phyloP scores from a whole-genome alignment of 2,797 vertebrate genomes.

The Cossypha heuglini region DNA sequence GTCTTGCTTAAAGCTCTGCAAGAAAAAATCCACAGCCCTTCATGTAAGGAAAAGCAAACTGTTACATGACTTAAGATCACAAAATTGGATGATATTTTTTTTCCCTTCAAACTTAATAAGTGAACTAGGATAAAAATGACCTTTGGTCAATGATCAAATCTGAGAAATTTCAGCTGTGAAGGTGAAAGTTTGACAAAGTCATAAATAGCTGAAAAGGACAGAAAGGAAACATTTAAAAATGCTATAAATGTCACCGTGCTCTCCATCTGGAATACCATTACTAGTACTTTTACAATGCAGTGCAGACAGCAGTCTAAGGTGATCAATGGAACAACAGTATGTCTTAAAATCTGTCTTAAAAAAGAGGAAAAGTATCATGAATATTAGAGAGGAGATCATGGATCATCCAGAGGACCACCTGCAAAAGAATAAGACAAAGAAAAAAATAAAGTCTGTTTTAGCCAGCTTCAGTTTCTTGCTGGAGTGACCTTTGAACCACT shows the following conservation, averaged over 20 bases:
- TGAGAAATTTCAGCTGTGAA: not conserved
- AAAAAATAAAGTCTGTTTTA: slow-evolving; percentile 39
- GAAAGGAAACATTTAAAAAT: not conserved
- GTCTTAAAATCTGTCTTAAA: not conserved
- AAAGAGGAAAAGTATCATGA: slow-evolving; percentile 40
- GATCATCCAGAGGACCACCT: slow-evolving; percentile 7
- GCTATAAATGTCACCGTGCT: not conserved
- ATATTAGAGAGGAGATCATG: not conserved
- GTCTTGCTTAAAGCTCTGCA: not conserved
- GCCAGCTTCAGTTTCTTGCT: slow-evolving; percentile 45
- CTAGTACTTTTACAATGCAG: not conserved
- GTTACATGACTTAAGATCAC: not conserved
- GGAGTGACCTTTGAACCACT: slow-evolving; percentile 62
- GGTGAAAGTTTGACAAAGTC: not conserved
- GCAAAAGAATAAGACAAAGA: slow-evolving; percentile 10
- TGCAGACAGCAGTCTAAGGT: not conserved
- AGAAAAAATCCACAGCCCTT: not conserved
- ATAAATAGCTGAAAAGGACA: not conserved
- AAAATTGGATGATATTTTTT: not conserved
- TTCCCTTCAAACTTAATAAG: not conserved
- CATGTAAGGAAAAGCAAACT: not conserved
- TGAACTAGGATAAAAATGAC: not conserved
- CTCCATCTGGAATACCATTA: not conserved
- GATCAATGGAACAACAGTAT: slow-evolving; percentile 3
- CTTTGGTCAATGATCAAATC: not conserved